Base-by-base conservation (phyloP, 2,113 vertebrate species). In the Lasiurus borealis region DNA sequence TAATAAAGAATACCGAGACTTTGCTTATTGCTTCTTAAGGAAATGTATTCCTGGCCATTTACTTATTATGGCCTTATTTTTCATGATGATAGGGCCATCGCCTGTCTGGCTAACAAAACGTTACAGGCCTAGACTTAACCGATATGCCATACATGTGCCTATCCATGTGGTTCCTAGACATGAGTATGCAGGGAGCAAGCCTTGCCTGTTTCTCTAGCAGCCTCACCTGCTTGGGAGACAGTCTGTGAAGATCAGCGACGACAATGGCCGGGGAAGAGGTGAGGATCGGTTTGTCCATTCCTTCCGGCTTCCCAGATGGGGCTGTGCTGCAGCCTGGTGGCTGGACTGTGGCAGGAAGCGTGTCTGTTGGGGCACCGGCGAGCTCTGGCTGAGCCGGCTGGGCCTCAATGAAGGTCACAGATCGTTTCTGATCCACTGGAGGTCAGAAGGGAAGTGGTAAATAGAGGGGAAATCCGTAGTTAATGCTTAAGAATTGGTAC, bases 321-420 rank as follows among this genome's bases (percentile, higher is more conserved):
- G 83, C 97, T 73, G 98, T 97, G 94, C 97, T 93, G 75, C 98
- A 97, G 93, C 96, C 93, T 34, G 71, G 97, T 50, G 85, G 89
- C 64, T 93, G 97, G 25, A 72, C 71, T 64, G 64, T 29, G 0
- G 94, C 46, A 3, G 97, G 95, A 0, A 94, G 90, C 0, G 88
- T 25, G 5, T 91, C 88, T 5, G 92, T 11, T 15, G 96, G 77
- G 31, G 80, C 11, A 0, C 97, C 15, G 9, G 95, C 6, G 66
- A 96, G 94, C 94, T 97, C 98, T 0, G 97, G 94, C 95, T 99
- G 99, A 34, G 95, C 98, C 97, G 97, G 95, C 95, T 99, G 99
- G 29, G 95, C 98, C 97, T 99, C 99, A 0, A 99, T 99, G 97
- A 99, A 99, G 75, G 99, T 99, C 90, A 99, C 99, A 0, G 99